phyloP scores from a whole-genome alignment of 2,888 invertebrate species.

The Macrosiphum euphorbiae region DNA sequence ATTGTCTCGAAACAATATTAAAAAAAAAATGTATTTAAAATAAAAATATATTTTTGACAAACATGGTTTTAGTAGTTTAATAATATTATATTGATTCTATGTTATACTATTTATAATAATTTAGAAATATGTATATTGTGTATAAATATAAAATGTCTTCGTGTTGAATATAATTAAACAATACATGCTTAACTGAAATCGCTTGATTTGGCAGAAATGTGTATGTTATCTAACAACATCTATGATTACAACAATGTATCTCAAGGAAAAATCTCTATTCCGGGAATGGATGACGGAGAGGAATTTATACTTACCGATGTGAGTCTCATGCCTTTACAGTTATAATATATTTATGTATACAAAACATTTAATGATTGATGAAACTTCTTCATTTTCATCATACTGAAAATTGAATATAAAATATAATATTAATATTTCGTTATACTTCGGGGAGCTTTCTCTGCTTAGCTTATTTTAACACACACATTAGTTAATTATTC shows the following conservation, averaged over 20 bases:
- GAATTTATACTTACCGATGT: constrained; percentile 91
- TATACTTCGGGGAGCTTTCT: constrained; percentile 20
- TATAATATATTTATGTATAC: neutral
- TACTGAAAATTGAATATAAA: neutral
- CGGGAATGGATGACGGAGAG: constrained; percentile 95
- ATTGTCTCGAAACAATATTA: neutral
- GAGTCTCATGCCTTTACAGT: constrained; percentile 74
- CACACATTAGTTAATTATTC: neutral
- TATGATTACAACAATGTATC: constrained; percentile 94
- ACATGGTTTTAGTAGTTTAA: constrained; percentile 1
- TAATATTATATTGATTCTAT: neutral
- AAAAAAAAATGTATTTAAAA: neutral
- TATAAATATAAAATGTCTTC: constrained; percentile 36
- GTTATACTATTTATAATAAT: constrained; percentile 16
- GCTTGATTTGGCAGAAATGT: constrained; percentile 77
- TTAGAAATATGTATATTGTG: constrained; percentile 1
- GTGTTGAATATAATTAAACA: constrained; percentile 2
- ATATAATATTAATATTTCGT: constrained; percentile 16
- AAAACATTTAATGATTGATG: neutral
- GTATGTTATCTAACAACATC: constrained; percentile 88
- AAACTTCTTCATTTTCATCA: neutral
- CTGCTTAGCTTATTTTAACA: constrained; percentile 58
- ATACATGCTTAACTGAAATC: constrained; percentile 68
- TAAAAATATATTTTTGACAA: constrained; percentile 19
- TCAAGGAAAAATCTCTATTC: constrained; percentile 97